phyloP scores from a whole-genome alignment of 1,140 invertebrate species.

The fruit fly (Drosophila melanogaster) region Release_6_plus_ISO1_MT NT_033779.5:6514501-6515000 shows the following conservation, averaged over 20 bases:
- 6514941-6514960: constrained; percentile 20
- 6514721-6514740: constrained; percentile 10
- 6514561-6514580: too few relatives aligned
- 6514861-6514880: constrained; percentile 52
- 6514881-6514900: constrained; percentile 58
- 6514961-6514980: constrained; percentile 10
- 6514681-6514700: too few relatives aligned
- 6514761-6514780: constrained; percentile 7
- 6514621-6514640: too few relatives aligned
- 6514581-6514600: too few relatives aligned
- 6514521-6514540: background rate
- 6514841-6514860: constrained; percentile 41
- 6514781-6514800: constrained; percentile 43
- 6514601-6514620: too few relatives aligned
- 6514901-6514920: constrained; percentile 9
- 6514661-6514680: too few relatives aligned
- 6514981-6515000: constrained; percentile 47
- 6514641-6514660: too few relatives aligned
- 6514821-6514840: constrained; percentile 52
- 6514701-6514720: constrained; percentile 2
- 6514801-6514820: constrained; percentile 55
- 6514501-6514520: background rate
- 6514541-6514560: background rate
- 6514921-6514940: background rate
- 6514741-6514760: background rate